A percentile compares a stretch with the other conserved stretches of the same genome.
Conservation (phyloP, 2,797 vertebrate genomes). For the Erpetoichthys calabaricus region DNA sequence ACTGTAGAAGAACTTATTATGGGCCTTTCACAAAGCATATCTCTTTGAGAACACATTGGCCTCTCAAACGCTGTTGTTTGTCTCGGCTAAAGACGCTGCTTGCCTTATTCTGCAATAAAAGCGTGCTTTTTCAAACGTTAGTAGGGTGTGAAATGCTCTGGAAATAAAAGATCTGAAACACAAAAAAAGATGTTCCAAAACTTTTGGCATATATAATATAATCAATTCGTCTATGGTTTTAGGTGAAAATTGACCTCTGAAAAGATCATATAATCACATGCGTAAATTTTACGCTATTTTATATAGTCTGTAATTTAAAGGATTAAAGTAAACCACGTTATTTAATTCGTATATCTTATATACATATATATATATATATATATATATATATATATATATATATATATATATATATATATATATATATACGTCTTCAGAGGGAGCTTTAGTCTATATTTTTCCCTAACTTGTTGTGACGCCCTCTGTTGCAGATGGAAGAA, state of each 20-base stretch:
- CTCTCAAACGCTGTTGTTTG: constrained; percentile 22
- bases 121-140: constrained; percentile 87
- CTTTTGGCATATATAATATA: no score
- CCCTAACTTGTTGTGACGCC: constrained; percentile 60
- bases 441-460: background rate
- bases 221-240: no score
- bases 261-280: no score
- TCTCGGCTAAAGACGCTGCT: constrained; percentile 63
- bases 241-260: no score
- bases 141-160: constrained; percentile 85
- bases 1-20: no score
- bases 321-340: no score
- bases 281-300: no score
- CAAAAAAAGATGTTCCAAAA: background rate
- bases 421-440: background rate
- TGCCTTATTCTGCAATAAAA: constrained; percentile 79
- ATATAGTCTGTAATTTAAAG: no score
- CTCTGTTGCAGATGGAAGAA: constrained; percentile 62
- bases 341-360: background rate
- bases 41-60: background rate
- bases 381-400: constrained; percentile 1
- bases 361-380: constrained; percentile 1
- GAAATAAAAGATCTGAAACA: constrained; percentile 44
- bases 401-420: constrained; percentile 4
- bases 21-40: no score